A percentile compares a stretch with the other conserved stretches of the same genome.
Conservation (phyloP, 2,113 vertebrate species). For the Eublepharis macularius region DNA sequence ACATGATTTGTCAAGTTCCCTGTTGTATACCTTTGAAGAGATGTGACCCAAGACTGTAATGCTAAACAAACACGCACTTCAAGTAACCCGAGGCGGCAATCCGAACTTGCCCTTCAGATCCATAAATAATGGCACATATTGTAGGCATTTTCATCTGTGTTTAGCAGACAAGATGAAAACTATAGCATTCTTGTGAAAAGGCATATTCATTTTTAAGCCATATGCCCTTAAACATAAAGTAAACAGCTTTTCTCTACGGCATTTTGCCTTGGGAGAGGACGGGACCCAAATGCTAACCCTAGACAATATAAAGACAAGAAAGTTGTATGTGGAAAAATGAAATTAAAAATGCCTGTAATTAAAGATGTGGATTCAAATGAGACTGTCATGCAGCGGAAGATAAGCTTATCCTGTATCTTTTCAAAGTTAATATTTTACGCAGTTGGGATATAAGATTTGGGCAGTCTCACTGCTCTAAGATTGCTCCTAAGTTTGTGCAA, state of each 20-base stretch:
- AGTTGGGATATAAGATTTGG: no score
- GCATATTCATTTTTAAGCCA: conserved; percentile 55
- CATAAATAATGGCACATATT: conserved; percentile 59
- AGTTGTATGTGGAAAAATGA: neutral
- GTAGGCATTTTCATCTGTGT: conserved; percentile 44
- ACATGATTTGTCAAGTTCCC: conserved; percentile 51
- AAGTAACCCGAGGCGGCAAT: conserved; percentile 60
- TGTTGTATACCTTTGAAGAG: conserved; percentile 61
- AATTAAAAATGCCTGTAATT: neutral
- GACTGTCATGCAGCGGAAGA: neutral
- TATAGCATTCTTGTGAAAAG: conserved; percentile 53
- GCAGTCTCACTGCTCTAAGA: no score
- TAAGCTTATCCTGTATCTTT: neutral
- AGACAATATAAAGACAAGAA: conserved; percentile 53
- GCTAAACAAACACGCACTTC: conserved; percentile 63
- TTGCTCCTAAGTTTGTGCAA: no score
- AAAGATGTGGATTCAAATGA: neutral
- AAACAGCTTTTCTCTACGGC: conserved; percentile 45
- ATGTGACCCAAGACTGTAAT: conserved; percentile 65
- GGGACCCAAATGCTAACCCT: conserved; percentile 13
- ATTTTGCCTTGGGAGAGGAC: conserved; percentile 40
- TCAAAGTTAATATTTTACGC: no score
- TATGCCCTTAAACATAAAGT: conserved; percentile 52
- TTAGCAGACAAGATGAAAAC: conserved; percentile 62
- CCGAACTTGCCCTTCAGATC: conserved; percentile 55